These are phyloP conservation scores for Setipinna tenuifilis DNA, from an alignment of 2,797 vertebrate species.

Conservation along the genomic window DNA sequence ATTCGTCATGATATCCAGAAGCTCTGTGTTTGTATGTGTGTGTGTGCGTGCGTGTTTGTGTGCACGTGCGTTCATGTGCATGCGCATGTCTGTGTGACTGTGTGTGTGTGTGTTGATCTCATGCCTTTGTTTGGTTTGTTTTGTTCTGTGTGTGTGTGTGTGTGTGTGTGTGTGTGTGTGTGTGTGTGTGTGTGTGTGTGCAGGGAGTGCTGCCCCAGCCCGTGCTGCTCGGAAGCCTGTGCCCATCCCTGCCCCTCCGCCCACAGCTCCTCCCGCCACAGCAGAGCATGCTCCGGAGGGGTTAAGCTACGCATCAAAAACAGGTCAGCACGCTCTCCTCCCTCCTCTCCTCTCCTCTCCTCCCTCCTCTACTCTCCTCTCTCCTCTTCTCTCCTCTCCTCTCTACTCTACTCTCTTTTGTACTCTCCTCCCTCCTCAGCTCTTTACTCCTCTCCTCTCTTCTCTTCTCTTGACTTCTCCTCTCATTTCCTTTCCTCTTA, in stretches of 20 bases:
- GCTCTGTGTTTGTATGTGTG: conserved; percentile 29
- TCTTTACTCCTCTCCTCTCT: too few species aligned
- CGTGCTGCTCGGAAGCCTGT: conserved; percentile 54
- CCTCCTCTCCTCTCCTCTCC: too few species aligned
- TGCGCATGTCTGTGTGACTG: neutral
- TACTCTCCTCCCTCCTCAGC: too few species aligned
- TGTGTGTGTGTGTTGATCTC: neutral
- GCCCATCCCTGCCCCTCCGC: conserved; percentile 39
- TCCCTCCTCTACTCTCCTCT: too few species aligned
- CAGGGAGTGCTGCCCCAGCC: conserved; percentile 72
- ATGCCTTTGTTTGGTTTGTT: neutral
- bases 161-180: conserved; percentile 14
- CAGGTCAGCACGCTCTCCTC: conserved; percentile 69
- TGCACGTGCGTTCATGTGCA: neutral
- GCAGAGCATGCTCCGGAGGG: conserved; percentile 65
- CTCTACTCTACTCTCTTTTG: too few species aligned
- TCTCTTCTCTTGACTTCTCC: too few species aligned
- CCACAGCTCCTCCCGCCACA: conserved; percentile 57
- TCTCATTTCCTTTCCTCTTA: too few species aligned
- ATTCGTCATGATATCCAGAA: neutral
- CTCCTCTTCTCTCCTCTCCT: too few species aligned
- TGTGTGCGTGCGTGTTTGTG: conserved; percentile 28
- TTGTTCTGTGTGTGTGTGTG: neutral
- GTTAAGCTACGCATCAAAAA: conserved; percentile 70
- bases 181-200: conserved; percentile 38